Percentiles rank a stretch among this genome's conserved stretches.
Conservation (phyloP, 2,113 vertebrate species). For the Antechinus flavipes region DNA sequence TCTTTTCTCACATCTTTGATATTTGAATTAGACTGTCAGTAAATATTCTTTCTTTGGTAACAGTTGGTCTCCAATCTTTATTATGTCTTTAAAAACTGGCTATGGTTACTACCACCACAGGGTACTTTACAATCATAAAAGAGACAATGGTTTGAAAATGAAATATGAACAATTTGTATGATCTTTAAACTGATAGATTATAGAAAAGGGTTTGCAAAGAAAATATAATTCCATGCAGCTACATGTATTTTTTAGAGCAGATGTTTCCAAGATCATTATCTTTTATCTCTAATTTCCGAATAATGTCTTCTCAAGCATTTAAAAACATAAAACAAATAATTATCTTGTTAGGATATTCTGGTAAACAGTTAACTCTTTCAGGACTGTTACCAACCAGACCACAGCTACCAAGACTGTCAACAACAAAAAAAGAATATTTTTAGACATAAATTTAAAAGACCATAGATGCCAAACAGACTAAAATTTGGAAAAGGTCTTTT, state of each 20-base stretch:
- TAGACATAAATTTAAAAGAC: neutral
- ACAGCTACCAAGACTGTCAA: neutral
- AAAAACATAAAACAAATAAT: conserved; percentile 29
- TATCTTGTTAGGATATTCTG: conserved; percentile 36
- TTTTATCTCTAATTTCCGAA: neutral
- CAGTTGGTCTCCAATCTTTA: conserved; percentile 51
- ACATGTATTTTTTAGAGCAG: neutral
- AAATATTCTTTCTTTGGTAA: conserved; percentile 73
- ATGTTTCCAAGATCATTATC: neutral
- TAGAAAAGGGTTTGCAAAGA: neutral
- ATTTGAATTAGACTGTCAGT: conserved; percentile 47
- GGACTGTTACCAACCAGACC: neutral
- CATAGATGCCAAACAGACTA: neutral
- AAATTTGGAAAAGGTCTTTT: neutral
- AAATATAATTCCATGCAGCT: conserved; percentile 1
- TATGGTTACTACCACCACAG: conserved; percentile 71
- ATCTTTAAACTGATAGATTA: conserved; percentile 2
- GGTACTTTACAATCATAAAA: conserved; percentile 70
- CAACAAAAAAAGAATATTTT: neutral
- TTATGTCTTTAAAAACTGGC: conserved; percentile 70
- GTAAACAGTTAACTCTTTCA: conserved; percentile 29
- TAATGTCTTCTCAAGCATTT: conserved; percentile 19
- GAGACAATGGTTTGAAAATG: conserved; percentile 63
- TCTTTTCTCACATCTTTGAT: conserved; percentile 49
- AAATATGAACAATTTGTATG: conserved; percentile 61